Base-by-base conservation (phyloP, 2,113 vertebrate genomes). In the Cyanoderma ruficeps region DNA sequence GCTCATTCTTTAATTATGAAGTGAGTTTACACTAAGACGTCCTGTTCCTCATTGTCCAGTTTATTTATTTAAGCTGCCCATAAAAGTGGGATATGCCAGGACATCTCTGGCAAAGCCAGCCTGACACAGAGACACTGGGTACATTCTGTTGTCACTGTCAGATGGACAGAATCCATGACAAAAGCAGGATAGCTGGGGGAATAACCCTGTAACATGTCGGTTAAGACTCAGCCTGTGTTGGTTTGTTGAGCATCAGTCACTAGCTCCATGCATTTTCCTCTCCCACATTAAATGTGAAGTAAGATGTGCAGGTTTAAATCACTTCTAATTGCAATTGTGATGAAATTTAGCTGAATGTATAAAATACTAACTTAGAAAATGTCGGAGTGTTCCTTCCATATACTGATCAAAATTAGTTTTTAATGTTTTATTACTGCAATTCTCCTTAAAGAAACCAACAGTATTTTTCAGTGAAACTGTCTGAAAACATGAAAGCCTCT, bases 391-490 rank as follows among this genome's bases (percentile, higher is more conserved):
- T 49, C 30, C 13, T 89, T 67, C 56, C 3, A 4, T 59, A 4
- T 44, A 33, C 28, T 21, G 90, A 39, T 44, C 5, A n/a, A 52
- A 50, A 9, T 37, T 2, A 39, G 35, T 83, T 94, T 94, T 30
- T 30, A 1, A 3, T 57, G 7, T 83, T 88, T 74, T 70, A 22
- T 72, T 74, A 11, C 21, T 77, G 28, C 61, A 90, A 1, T 78
- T 30, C 89, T 98, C 98, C 98, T 99, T 99, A 98, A 99, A 89
- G 22, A 39, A 71, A 21, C 21, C 39, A 88, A 93, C 95, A 99
- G 99, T 99, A 99, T 97, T 99, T 99, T 98, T 99, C 99, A 94
- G 99, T 99, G 56, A 99, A 99, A 89, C 97, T 99, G 16, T 99
- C 99, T 39, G 99, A 99, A 50, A 99, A 99, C 82, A 99, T 99